phyloP scores from a whole-genome alignment of 2,888 invertebrate species.

The Tineola bisselliella region DNA sequence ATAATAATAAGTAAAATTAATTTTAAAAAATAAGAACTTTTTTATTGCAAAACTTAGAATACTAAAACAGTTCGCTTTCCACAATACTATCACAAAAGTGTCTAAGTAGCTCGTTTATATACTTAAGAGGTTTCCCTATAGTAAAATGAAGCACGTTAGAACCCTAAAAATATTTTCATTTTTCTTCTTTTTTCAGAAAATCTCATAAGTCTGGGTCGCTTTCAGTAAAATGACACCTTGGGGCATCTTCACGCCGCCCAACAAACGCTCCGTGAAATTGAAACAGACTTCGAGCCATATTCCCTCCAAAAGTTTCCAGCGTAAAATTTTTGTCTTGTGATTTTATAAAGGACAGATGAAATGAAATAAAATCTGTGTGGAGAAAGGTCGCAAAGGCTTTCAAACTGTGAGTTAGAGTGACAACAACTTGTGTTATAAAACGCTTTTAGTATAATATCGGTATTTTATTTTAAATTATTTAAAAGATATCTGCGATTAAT shows the following conservation, averaged over 20 bases:
- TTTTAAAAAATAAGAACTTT: background rate
- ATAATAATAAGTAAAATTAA: too few species aligned
- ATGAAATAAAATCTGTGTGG: conserved; percentile 1
- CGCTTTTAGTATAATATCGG: background rate
- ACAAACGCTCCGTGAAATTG: conserved; percentile 66
- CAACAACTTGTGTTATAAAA: background rate
- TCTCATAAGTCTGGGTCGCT: conserved; percentile 48
- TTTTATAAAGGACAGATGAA: conserved; percentile 2
- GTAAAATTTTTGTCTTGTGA: conserved; percentile 20
- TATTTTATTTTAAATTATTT: background rate
- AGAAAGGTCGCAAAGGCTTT: conserved; percentile 3
- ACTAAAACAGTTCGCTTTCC: background rate
- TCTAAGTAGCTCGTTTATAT: background rate
- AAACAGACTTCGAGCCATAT: conserved; percentile 43
- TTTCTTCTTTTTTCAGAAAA: conserved; percentile 23
- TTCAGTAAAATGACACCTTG: conserved; percentile 58
- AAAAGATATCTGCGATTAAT: too few species aligned
- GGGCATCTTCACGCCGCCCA: conserved; percentile 55
- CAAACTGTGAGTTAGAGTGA: background rate
- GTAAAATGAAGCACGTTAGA: conserved; percentile 9
- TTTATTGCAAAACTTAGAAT: background rate
- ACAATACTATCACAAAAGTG: background rate
- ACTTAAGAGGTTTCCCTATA: conserved; percentile 11
- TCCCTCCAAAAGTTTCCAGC: conserved; percentile 17
- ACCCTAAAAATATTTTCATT: conserved; percentile 10